A percentile compares a stretch with the other conserved stretches of the same genome.
Evolutionary conservation across 2,113 vertebrate species (phyloP).

Genomic region (Otus sunia): DNA sequence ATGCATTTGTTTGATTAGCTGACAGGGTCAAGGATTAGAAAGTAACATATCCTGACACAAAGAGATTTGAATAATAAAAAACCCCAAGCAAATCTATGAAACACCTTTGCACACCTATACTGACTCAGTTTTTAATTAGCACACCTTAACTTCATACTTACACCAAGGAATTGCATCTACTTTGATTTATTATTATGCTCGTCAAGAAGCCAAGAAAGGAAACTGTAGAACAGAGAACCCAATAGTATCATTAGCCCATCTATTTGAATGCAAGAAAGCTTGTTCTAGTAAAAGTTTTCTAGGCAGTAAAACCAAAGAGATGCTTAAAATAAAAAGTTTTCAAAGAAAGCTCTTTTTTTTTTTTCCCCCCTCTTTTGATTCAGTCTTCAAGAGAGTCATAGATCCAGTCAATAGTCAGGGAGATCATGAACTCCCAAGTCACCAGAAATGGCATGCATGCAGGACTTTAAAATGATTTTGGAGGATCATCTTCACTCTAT

Average conservation of each 20-base stretch:
- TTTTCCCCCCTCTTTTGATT: fast-evolving
- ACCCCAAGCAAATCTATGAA: neutral
- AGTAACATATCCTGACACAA: neutral
- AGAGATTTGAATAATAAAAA: constrained; percentile 26
- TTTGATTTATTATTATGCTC: constrained; percentile 10
- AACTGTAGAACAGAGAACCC: neutral
- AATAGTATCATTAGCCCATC: neutral
- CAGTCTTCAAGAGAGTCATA: neutral
- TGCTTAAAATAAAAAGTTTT: neutral
- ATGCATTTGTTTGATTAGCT: constrained; percentile 49
- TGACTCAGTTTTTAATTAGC: constrained; percentile 46
- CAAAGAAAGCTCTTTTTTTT: neutral
- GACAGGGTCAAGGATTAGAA: constrained; percentile 43
- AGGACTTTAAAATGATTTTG: neutral
- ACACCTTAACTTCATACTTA: neutral
- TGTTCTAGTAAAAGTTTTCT: neutral
- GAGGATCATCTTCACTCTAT: neutral
- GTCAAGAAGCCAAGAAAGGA: neutral
- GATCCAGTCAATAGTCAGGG: neutral
- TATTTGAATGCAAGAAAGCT: neutral
- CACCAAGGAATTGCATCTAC: neutral
- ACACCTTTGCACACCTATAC: constrained; percentile 12
- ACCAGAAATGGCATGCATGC: fast-evolving
- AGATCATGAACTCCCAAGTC: neutral
- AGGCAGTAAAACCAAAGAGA: neutral